Evolutionary conservation across 2,888 invertebrate genomes (phyloP).

Genomic region (Pogonocherus hispidulus): DNA sequence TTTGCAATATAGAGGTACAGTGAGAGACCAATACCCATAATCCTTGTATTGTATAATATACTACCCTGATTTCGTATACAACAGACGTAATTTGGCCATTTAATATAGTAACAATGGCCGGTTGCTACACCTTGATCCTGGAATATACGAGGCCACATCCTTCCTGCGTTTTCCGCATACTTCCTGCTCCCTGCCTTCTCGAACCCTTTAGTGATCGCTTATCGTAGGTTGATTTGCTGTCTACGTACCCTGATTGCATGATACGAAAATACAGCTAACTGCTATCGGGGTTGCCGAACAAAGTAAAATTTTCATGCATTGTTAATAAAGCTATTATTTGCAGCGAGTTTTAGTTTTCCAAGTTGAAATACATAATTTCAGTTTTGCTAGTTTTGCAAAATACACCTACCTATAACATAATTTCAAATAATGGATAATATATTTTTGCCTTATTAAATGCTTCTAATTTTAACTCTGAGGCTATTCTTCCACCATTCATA

Average conservation of each 20-base stretch:
- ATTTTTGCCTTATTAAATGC: no score
- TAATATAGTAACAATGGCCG: slow-evolving; percentile 50
- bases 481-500: no score
- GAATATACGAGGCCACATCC: slow-evolving; percentile 53
- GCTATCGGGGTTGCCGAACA: slow-evolving; percentile 32
- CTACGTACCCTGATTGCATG: slow-evolving; percentile 19
- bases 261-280: slow-evolving; percentile 35
- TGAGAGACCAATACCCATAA: slow-evolving; percentile 36
- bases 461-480: no score
- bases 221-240: slow-evolving; percentile 45
- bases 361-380: background rate
- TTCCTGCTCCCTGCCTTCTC: slow-evolving; percentile 42
- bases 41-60: slow-evolving; percentile 31
- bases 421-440: no score
- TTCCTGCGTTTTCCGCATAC: slow-evolving; percentile 50
- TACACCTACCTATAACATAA: no score
- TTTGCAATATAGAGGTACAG: slow-evolving; percentile 9
- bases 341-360: background rate
- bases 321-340: slow-evolving; percentile 18
- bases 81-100: slow-evolving; percentile 46
- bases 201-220: slow-evolving; percentile 43
- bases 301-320: slow-evolving; percentile 27
- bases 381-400: no score
- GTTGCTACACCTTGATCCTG: slow-evolving; percentile 52
- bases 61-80: slow-evolving; percentile 24